These are phyloP conservation scores for Lasioglossum figueresi DNA, from an alignment of 2,888 invertebrate genomes.

Conservation along the genomic window DNA sequence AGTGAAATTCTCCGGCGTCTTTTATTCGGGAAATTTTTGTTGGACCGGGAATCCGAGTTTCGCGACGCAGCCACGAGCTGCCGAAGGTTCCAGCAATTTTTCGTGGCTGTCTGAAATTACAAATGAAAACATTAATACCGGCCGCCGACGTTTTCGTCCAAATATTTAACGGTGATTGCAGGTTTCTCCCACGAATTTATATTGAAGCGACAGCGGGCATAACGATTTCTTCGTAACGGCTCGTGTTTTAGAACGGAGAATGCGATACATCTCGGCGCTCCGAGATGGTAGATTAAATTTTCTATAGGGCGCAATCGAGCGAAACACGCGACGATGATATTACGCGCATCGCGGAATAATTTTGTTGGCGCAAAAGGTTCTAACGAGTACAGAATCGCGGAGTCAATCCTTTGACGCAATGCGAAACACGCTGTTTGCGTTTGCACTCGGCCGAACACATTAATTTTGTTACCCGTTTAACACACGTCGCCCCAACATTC, in stretches of 20 bases:
- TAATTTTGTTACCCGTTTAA: slow-evolving; percentile 11
- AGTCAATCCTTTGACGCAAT: slow-evolving; percentile 37
- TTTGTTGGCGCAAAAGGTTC: slow-evolving; percentile 9
- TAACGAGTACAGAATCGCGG: slow-evolving; percentile 9
- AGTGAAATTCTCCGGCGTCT: not conserved
- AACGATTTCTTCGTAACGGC: not conserved
- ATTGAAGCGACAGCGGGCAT: slow-evolving; percentile 5
- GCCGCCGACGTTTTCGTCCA: not conserved
- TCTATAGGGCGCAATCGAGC: not conserved
- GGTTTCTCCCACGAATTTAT: slow-evolving; percentile 9
- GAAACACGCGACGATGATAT: slow-evolving; percentile 19
- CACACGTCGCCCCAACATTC: not conserved
- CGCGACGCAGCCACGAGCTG: not conserved
- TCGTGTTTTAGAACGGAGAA: not conserved
- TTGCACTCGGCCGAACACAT: slow-evolving; percentile 13
- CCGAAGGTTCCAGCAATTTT: not conserved
- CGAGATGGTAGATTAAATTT: slow-evolving; percentile 22
- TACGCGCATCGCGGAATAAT: slow-evolving; percentile 33
- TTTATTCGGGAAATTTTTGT: slow-evolving; percentile 27
- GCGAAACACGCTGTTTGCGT: not conserved
- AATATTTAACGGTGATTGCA: slow-evolving; percentile 1
- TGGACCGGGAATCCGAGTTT: not conserved
- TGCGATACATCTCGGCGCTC: slow-evolving; percentile 8
- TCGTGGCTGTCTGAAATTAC: not conserved
- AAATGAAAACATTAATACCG: slow-evolving; percentile 8